phyloP scores from a whole-genome alignment of 1,140 invertebrate genomes.

The Babylonia areolata region DNA sequence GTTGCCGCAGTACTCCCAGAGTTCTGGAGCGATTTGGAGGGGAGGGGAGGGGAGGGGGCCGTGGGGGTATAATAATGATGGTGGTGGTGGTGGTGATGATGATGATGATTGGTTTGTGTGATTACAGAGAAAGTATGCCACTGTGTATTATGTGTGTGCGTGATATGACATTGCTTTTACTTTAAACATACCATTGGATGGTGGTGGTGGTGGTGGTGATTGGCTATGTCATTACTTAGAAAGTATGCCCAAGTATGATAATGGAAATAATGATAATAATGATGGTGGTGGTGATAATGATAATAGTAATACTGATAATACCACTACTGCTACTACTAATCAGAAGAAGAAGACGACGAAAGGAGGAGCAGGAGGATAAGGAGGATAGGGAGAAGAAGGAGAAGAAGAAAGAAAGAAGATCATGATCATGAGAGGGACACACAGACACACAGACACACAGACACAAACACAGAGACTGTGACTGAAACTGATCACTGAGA shows the following conservation, averaged over 20 bases:
- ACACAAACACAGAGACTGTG: no score
- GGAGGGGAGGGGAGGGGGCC: no score
- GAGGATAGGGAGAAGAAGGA: conserved; percentile 24
- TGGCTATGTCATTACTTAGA: not conserved
- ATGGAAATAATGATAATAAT: not conserved
- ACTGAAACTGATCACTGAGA: no score
- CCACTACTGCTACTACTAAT: no score
- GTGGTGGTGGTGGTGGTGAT: not conserved
- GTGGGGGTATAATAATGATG: not conserved
- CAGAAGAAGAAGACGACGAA: not conserved
- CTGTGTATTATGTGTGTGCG: no score
- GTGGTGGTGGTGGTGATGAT: not conserved
- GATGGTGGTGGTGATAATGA: not conserved
- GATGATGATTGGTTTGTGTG: not conserved
- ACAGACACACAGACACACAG: not conserved
- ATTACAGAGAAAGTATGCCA: not conserved
- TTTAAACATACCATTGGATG: no score
- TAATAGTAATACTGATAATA: not conserved
- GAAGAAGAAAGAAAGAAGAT: conserved; percentile 24
- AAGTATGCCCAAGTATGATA: not conserved
- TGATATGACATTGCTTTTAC: no score
- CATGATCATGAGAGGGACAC: not conserved
- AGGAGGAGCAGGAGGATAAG: not conserved
- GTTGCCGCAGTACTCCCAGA: conserved; percentile 60
- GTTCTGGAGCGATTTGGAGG: not conserved